A percentile compares a stretch with the other conserved stretches of the same genome.
Evolutionary conservation across 2,888 invertebrate genomes (phyloP).

Genomic region (Cerastis rubricosa): DNA sequence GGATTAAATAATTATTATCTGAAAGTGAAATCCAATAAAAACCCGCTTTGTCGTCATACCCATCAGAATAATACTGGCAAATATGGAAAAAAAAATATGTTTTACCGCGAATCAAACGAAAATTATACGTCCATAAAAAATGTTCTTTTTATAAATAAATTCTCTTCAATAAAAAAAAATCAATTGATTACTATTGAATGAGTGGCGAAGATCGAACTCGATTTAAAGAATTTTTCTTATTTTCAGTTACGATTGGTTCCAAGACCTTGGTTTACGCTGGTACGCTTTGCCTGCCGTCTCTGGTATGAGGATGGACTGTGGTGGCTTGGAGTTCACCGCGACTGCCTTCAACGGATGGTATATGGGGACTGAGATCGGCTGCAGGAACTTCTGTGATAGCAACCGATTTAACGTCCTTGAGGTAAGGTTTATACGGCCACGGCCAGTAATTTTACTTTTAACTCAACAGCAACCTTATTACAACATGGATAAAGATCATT

Average conservation of each 20-base stretch:
- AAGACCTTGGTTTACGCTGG: conserved; percentile 96
- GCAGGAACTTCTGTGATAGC: conserved; percentile 96
- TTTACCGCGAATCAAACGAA: conserved; percentile 39
- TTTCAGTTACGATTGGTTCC: conserved; percentile 96
- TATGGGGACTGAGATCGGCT: conserved; percentile 99
- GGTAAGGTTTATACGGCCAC: conserved; percentile 85
- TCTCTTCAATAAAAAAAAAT: neutral
- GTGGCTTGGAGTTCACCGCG: conserved; percentile 97
- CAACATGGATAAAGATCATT: neutral
- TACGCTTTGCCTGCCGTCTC: conserved; percentile 97
- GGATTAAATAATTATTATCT: neutral
- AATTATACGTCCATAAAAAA: conserved; percentile 49
- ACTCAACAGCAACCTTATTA: neutral
- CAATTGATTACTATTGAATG: neutral
- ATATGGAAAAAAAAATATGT: conserved; percentile 43
- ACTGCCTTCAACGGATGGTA: conserved; percentile 99
- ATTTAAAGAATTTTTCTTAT: neutral
- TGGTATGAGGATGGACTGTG: conserved; percentile 97
- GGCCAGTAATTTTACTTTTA: neutral
- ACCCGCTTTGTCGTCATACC: conserved; percentile 18
- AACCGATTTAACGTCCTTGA: conserved; percentile 96
- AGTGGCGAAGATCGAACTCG: neutral
- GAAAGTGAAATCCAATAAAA: neutral
- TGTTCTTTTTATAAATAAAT: conserved; percentile 31
- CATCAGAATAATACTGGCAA: neutral